Evolutionary conservation across 2,797 vertebrate species (phyloP).

Genomic region (Myotis vivesi): DNA sequence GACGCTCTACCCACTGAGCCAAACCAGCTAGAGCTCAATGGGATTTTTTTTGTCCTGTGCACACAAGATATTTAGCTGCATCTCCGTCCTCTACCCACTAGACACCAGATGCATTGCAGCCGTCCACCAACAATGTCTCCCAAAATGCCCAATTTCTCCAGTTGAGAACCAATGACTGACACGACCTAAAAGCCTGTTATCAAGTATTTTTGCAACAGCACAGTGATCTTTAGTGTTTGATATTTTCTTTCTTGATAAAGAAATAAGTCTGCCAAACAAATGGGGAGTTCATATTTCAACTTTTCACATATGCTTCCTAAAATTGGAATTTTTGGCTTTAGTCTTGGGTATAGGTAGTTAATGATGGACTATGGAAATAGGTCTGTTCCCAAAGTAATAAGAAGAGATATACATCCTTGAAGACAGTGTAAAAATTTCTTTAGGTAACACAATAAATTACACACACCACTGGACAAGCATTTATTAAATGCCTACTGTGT

Average conservation of each 20-base stretch:
- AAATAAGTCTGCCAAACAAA: slow-evolving; percentile 15
- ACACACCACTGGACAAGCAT: slow-evolving; percentile 67
- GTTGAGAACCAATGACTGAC: background rate
- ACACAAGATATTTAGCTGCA: background rate
- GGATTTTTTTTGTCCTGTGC: background rate
- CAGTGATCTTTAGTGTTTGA: background rate
- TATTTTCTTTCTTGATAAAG: background rate
- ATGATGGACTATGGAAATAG: background rate
- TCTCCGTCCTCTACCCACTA: background rate
- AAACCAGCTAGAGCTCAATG: background rate
- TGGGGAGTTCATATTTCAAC: slow-evolving; percentile 5
- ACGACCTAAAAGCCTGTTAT: background rate
- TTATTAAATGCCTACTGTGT: slow-evolving; percentile 76
- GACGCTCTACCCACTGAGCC: no score
- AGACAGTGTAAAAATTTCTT: background rate
- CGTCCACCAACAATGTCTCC: background rate
- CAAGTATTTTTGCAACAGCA: background rate
- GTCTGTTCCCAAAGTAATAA: background rate
- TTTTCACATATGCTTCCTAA: background rate
- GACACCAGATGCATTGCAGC: background rate
- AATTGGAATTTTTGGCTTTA: background rate
- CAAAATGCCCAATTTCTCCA: background rate
- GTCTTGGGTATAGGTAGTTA: background rate
- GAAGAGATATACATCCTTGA: background rate
- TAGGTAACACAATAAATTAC: slow-evolving; percentile 51